Evolutionary conservation across 2,113 vertebrate genomes (phyloP).

Genomic region (Aphelocoma coerulescens): DNA sequence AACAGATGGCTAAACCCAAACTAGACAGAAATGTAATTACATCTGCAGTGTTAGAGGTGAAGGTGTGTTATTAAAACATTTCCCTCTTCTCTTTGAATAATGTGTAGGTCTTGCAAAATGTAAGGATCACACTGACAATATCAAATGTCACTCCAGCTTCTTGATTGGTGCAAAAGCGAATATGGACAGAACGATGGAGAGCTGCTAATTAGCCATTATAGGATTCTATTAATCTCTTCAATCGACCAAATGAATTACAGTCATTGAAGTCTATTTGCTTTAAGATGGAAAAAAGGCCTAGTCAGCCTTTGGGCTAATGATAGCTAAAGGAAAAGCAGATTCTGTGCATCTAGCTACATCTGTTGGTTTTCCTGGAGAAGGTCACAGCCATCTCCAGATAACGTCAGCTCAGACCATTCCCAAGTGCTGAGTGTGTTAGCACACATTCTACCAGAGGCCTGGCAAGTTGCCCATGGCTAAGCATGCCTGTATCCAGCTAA

Average conservation of each 20-base stretch:
- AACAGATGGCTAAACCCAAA: conserved; percentile 27
- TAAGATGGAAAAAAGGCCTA: conserved; percentile 53
- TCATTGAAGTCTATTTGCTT: conserved; percentile 28
- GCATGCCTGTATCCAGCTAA: not conserved
- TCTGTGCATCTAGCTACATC: not conserved
- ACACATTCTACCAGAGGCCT: not conserved
- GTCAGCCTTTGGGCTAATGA: not conserved
- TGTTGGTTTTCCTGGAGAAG: conserved; percentile 1
- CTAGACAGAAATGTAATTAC: conserved; percentile 20
- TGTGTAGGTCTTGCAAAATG: not conserved
- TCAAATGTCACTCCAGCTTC: not conserved
- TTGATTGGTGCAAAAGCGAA: conserved; percentile 37
- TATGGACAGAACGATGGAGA: not conserved
- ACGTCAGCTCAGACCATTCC: not conserved
- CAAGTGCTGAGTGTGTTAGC: not conserved
- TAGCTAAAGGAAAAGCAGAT: not conserved
- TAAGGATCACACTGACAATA: not conserved
- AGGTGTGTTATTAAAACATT: conserved; percentile 15
- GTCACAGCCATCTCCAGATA: not conserved
- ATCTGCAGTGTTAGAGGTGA: not conserved
- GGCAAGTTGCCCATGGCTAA: not conserved
- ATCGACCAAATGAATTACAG: conserved; percentile 33
- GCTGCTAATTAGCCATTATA: conserved; percentile 56
- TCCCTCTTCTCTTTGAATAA: conserved; percentile 1
- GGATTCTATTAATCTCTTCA: conserved; percentile 58